Base-by-base conservation (phyloP, 2,888 invertebrate genomes). In the Drosophila prostipennis region DNA sequence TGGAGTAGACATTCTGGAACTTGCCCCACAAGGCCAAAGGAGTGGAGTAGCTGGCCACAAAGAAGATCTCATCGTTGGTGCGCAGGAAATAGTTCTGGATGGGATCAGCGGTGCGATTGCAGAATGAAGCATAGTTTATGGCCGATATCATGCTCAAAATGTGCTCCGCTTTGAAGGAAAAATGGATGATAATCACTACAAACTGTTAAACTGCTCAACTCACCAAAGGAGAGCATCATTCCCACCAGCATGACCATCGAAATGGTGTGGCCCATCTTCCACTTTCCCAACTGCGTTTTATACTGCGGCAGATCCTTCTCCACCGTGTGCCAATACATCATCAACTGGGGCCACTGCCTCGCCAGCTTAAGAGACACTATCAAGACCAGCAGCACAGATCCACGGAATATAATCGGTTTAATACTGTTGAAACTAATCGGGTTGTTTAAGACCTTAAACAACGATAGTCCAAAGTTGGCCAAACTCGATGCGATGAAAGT, bases 1-100 rank as follows among this genome's bases (percentile, higher is more conserved):
- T 96, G 3, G 94, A 93, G 5, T 94, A 80, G 3, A 95, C 79
- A 74, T 95, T 93, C 56, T 94, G 60, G 2, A 89, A n/a, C 70
- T 90, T 91, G 4, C 89, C 91, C 76, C 84, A 79, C 53, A 89
- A 55, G 0, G 87, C 91, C 76, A 90, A 48, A 26, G 70, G 42
- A 3, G 64, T 10, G 8, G 90, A 88, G 59, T 90, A 92, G 2
- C 78, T 64, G 16, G 90, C 54, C 0, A 88, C 60, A 23, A 73
- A 61, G 54, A 92, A 92, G 19, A 91, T 76, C 23, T 91, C 87
- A 14, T 78, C 81, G 46, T 79, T 82, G 26, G 89, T 74, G 3
- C 80, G 45, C 6, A 86, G 14, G 58, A 91, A 90, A 59, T 89
- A 92, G 45, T 90, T 88, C 42, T 86, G 76, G 6, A 91, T 85